Evolutionary conservation across 2,113 vertebrate genomes (phyloP).

Genomic region (Hypocryptadius cinnamomeus): DNA sequence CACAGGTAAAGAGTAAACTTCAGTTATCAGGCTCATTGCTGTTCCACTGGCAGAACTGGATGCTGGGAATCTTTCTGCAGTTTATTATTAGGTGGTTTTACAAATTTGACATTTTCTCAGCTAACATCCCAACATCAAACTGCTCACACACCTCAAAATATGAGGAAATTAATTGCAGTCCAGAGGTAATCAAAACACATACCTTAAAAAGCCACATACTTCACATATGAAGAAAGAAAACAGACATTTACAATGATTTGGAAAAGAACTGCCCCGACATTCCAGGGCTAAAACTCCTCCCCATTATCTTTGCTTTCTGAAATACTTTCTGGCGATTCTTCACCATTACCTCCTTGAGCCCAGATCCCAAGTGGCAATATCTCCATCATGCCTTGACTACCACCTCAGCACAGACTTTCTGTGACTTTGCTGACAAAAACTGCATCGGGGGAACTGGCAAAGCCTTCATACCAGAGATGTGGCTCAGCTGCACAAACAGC

Average conservation of each 20-base stretch:
- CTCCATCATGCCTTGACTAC: neutral
- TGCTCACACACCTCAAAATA: neutral
- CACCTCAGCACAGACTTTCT: neutral
- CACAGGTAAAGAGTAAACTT: neutral
- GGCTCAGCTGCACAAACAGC: neutral
- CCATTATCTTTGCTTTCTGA: neutral
- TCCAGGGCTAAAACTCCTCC: neutral
- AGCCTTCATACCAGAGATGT: neutral
- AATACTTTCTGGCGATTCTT: neutral
- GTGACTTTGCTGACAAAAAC: neutral
- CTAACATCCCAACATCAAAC: neutral
- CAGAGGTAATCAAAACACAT: neutral
- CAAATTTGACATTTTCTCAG: neutral
- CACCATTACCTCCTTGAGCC: neutral
- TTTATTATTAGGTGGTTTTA: neutral
- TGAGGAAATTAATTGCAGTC: neutral
- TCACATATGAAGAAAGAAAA: neutral
- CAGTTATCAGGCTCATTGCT: neutral
- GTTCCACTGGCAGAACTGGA: neutral
- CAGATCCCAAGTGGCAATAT: neutral
- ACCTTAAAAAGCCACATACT: neutral
- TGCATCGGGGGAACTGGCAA: neutral
- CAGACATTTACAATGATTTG: neutral
- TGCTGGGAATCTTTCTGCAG: neutral
- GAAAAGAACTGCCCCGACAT: neutral